Percentiles rank a stretch among this genome's conserved stretches.
These are phyloP conservation scores for Meandrina meandrites DNA, from an alignment of 92 coral and sea anemone species.

Conservation along the genomic window DNA sequence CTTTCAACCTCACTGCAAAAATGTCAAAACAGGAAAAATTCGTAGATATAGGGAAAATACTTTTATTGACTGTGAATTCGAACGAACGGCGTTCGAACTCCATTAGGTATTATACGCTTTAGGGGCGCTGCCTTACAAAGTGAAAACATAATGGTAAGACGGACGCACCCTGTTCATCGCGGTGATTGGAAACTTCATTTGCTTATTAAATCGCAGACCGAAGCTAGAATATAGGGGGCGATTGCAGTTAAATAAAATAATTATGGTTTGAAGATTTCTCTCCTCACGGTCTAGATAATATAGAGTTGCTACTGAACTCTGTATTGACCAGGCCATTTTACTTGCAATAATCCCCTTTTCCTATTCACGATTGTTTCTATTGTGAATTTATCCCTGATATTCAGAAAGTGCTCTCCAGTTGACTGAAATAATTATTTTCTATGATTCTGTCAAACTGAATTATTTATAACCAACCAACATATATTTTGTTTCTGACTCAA, in stretches of 20 bases:
- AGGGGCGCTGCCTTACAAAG: constrained; percentile 41
- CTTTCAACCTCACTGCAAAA: not conserved
- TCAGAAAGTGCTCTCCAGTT: constrained; percentile 27
- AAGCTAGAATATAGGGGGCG: not conserved
- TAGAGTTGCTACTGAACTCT: not conserved
- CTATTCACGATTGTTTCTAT: not conserved
- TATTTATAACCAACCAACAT: constrained; percentile 36
- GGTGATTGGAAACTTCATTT: constrained; percentile 1
- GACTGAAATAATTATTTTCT: constrained; percentile 32
- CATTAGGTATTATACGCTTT: not conserved
- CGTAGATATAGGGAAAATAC: not conserved
- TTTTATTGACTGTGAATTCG: not conserved
- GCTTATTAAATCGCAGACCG: constrained; percentile 19
- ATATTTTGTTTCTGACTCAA: constrained; percentile 14
- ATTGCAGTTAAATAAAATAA: constrained; percentile 7
- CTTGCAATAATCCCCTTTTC: not conserved
- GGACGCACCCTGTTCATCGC: constrained; percentile 21
- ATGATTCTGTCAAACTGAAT: constrained; percentile 30
- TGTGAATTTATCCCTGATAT: not conserved
- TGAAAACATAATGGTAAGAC: not conserved
- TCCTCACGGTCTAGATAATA: not conserved
- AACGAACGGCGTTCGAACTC: not conserved
- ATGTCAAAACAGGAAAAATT: not conserved
- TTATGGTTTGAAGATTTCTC: constrained; percentile 22
- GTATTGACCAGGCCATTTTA: not conserved